A percentile compares a stretch with the other conserved stretches of the same genome.
phyloP scores from a whole-genome alignment of 2,113 vertebrate genomes.

The Numida meleagris region DNA sequence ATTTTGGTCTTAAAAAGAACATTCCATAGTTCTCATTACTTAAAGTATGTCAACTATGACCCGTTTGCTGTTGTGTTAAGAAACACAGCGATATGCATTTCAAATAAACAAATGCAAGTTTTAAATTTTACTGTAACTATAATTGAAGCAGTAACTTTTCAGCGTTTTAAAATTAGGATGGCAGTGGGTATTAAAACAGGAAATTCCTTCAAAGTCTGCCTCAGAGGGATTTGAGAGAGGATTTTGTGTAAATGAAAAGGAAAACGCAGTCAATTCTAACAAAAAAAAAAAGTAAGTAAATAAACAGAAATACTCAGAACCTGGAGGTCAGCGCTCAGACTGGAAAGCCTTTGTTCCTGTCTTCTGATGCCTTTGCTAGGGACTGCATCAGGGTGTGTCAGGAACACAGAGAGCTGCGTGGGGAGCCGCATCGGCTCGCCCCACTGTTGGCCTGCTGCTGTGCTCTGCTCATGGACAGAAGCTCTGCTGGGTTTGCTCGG shows the following conservation, averaged over 20 bases:
- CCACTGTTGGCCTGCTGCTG: accelerated
- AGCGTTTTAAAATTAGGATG: background rate
- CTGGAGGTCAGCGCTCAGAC: background rate
- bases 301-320: background rate
- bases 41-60: background rate
- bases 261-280: background rate
- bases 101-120: background rate
- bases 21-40: background rate
- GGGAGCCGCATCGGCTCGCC: background rate
- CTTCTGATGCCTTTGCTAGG: background rate
- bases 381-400: conserved; percentile 7
- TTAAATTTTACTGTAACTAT: background rate
- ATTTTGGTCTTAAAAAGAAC: background rate
- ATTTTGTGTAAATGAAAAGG: conserved; percentile 34
- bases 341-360: conserved; percentile 34
- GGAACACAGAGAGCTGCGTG: background rate
- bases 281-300: conserved; percentile 30
- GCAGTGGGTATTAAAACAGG: conserved; percentile 21
- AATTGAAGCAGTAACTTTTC: background rate
- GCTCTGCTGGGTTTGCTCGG: background rate
- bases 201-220: conserved; percentile 34
- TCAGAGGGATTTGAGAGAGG: background rate
- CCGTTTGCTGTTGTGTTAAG: background rate
- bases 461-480: accelerated
- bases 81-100: background rate